Percentiles rank a stretch among this genome's conserved stretches.
phyloP scores from a whole-genome alignment of 1,140 invertebrate genomes.

The Carposina sasakii region DNA sequence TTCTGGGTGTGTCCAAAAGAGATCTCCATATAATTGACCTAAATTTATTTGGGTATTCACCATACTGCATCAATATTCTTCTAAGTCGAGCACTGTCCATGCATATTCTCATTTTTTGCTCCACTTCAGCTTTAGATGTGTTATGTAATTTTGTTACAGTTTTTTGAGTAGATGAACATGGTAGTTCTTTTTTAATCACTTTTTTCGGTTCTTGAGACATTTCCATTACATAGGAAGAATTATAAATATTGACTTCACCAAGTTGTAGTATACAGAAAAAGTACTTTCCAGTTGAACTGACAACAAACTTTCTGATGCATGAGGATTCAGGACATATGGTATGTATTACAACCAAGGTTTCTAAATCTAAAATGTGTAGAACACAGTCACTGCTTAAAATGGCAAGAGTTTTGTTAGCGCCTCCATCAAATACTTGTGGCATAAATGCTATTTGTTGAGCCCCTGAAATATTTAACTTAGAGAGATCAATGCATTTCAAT shows the following conservation, averaged over 20 bases:
- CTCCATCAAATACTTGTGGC: conserved; percentile 75
- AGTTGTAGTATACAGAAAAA: conserved; percentile 73
- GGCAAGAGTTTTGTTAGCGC: conserved; percentile 75
- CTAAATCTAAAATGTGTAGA: conserved; percentile 74
- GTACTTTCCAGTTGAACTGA: conserved; percentile 73
- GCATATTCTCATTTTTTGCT: conserved; percentile 70
- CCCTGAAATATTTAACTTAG: conserved; percentile 64
- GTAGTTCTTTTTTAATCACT: conserved; percentile 22
- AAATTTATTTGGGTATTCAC: conserved; percentile 86
- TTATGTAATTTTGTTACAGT: conserved; percentile 18
- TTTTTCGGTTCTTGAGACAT: conserved; percentile 19
- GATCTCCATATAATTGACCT: conserved; percentile 85
- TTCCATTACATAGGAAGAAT: conserved; percentile 55
- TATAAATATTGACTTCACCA: conserved; percentile 75
- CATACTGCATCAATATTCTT: conserved; percentile 84
- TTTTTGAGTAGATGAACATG: conserved; percentile 26
- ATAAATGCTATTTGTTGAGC: conserved; percentile 74
- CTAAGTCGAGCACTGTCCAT: conserved; percentile 74
- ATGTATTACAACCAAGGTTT: conserved; percentile 59
- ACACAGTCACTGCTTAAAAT: conserved; percentile 72
- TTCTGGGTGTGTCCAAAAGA: conserved; percentile 82
- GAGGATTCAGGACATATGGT: conserved; percentile 53
- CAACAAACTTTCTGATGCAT: conserved; percentile 69
- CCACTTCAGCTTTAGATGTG: conserved; percentile 47
- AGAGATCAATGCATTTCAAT: conserved; percentile 69